Conservation (phyloP, 2,797 vertebrate species). For the Karalla daura region DNA sequence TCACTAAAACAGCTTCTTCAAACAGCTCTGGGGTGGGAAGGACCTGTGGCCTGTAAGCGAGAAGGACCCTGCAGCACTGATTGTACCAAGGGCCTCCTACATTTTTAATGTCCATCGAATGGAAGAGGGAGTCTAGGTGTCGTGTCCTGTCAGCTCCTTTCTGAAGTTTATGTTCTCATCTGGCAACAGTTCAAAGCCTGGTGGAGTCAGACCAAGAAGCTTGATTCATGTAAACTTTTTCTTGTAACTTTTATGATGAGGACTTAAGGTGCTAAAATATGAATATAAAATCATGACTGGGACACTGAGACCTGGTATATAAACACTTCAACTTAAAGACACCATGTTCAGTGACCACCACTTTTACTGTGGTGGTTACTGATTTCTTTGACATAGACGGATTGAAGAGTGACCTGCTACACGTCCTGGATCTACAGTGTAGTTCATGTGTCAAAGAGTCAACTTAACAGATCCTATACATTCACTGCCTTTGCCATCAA, state of each 20-base stretch:
- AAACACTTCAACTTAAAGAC: no score
- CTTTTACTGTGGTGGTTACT: no score
- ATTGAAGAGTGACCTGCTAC: no score
- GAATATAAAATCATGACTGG: no score
- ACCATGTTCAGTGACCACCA: no score
- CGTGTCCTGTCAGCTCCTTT: constrained; percentile 11
- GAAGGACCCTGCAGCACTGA: constrained; percentile 16
- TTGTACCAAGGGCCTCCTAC: constrained; percentile 31
- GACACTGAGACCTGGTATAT: no score
- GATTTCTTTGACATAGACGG: no score
- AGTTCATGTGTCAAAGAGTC: no score
- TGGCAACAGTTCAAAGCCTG: constrained; percentile 4
- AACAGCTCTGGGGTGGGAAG: constrained; percentile 6
- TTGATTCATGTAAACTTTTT: not conserved
- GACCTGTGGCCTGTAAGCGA: constrained; percentile 19
- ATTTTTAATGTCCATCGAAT: constrained; percentile 62
- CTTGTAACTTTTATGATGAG: not conserved
- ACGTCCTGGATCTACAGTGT: no score
- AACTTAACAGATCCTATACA: not conserved
- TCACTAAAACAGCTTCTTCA: constrained; percentile 38
- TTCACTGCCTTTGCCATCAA: not conserved
- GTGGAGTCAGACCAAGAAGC: not conserved
- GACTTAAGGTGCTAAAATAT: not conserved
- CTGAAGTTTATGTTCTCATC: constrained; percentile 29
- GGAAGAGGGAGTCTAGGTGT: constrained; percentile 22